Evolutionary conservation across 2,888 invertebrate genomes (phyloP).

Genomic region (Dryobota labecula): DNA sequence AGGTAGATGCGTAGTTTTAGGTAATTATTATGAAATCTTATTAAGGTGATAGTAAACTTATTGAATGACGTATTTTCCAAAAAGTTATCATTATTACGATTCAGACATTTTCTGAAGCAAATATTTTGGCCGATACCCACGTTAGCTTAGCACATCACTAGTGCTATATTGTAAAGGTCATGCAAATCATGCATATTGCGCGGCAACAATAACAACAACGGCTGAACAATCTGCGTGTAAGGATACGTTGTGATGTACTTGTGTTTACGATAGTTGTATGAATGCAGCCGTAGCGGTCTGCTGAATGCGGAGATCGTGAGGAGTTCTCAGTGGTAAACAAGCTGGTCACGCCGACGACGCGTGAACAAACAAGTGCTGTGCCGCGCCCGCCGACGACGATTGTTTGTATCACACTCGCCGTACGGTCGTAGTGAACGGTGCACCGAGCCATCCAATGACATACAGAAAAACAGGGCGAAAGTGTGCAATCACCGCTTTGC

Average conservation of each 20-base stretch:
- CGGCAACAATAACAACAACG: conserved; percentile 36
- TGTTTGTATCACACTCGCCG: conserved; percentile 66
- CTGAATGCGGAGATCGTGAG: conserved; percentile 79
- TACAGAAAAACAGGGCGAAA: conserved; percentile 78
- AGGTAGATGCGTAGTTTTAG: neutral
- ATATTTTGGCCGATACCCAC: conserved; percentile 12
- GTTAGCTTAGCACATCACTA: conserved; percentile 13
- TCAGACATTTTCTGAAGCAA: neutral
- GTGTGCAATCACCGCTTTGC: conserved; percentile 75
- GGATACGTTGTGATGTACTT: conserved; percentile 64
- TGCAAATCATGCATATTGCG: conserved; percentile 58
- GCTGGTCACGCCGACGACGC: conserved; percentile 85
- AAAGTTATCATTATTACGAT: neutral
- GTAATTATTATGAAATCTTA: neutral
- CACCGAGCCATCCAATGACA: conserved; percentile 64
- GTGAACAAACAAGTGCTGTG: conserved; percentile 88
- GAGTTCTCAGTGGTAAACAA: conserved; percentile 86
- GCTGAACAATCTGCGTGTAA: conserved; percentile 47
- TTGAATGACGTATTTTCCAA: neutral
- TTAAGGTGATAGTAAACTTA: neutral
- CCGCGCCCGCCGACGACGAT: conserved; percentile 60
- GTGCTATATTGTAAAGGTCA: conserved; percentile 31
- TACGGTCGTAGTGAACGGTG: conserved; percentile 62
- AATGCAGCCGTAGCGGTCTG: conserved; percentile 71
- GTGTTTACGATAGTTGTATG: conserved; percentile 67